Evolutionary conservation across 2,888 invertebrate genomes (phyloP), one percentile per base, ranked within the genome.

Genomic region (Philonicus albiceps): DNA sequence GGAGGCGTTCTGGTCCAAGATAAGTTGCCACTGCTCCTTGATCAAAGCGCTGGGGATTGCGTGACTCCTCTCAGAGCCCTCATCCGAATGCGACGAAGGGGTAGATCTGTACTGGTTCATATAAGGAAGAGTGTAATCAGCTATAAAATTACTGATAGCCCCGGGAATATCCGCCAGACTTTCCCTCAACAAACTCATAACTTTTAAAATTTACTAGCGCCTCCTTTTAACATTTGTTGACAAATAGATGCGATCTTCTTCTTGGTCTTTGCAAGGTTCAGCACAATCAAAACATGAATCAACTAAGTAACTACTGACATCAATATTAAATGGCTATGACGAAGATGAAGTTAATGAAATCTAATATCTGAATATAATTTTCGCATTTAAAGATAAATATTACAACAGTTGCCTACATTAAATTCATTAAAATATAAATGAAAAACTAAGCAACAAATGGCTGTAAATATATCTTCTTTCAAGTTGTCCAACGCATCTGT

Each of bases 71-170:
- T 95, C 95, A 87, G 93, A 94, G 88, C 94, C 94, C 16, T 95
- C 95, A 90, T 95, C 95, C 2, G 94, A 94, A 30, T 94, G 93
- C 0, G 95, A 95, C 0, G 94, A 94, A 0, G 94, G 93, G 0
- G 95, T 95, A 0, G 95, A 85, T 40, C 40, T 72, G 37, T 40
- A 27, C 19, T 72, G 83, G 30, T 40, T 83, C 83, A 94, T 73
- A 81, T 73, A 88, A 30, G 86, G 87, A 40, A 85, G 86, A 86
- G 91, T 91, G 86, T 91, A 91, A 30, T 92, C 92, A 78, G 90
- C 90, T 0, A 91, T 90, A 49, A 91, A 90, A 86, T 89, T 90
- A 11, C 91, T 90, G 72, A 91, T 88, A 3, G 91, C 89, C 43
- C 89, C 89, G 1, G 91, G 91, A 49, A 91, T 90, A 80, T 89